Evolutionary conservation across 2,113 vertebrate genomes (phyloP).

Genomic region (Platysteira castanea): DNA sequence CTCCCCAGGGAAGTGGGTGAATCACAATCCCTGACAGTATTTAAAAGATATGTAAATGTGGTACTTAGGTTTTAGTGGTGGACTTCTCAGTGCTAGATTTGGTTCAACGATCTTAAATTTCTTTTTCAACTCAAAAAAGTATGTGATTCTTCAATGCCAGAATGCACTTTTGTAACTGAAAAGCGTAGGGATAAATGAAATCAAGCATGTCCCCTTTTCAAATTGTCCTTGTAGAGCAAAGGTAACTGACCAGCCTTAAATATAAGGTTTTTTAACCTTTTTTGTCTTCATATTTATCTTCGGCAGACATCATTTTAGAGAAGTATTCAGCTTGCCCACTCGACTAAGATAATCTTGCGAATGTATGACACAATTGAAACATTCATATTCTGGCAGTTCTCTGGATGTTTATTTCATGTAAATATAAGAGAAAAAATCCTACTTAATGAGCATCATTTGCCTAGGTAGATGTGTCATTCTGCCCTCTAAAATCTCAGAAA

Average conservation of each 20-base stretch:
- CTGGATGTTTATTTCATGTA: neutral
- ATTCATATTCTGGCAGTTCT: neutral
- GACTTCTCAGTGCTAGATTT: neutral
- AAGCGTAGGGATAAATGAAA: neutral
- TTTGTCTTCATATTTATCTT: neutral
- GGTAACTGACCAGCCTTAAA: neutral
- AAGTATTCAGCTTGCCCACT: neutral
- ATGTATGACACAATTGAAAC: neutral
- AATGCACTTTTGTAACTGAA: neutral
- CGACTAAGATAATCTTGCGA: neutral
- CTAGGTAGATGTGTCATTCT: neutral
- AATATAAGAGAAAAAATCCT: neutral
- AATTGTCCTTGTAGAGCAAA: neutral
- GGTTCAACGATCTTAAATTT: neutral
- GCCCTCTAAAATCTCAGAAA: neutral
- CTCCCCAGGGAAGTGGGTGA: neutral
- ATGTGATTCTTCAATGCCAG: neutral
- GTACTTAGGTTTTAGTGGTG: neutral
- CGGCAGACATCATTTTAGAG: neutral
- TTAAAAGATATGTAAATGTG: neutral
- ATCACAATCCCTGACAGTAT: neutral
- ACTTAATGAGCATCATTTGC: neutral
- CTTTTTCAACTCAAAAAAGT: neutral
- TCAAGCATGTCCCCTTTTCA: fast-evolving
- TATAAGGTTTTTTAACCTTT: neutral